These are phyloP conservation scores for Tapera naevia DNA, from an alignment of 2,797 vertebrate genomes.

Conservation along the genomic window DNA sequence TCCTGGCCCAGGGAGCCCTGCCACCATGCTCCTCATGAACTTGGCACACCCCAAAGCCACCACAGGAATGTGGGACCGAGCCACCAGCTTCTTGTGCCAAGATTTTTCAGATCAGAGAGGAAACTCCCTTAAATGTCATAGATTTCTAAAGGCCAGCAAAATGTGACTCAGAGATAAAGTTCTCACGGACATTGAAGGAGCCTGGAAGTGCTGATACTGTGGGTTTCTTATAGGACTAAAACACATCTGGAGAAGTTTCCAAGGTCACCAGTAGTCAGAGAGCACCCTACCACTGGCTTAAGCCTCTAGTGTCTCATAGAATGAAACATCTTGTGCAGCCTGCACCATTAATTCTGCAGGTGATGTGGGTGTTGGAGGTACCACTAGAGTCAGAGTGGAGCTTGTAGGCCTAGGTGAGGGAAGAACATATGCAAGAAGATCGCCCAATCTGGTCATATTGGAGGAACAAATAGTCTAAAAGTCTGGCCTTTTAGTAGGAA, in stretches of 20 bases:
- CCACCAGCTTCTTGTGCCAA: background rate
- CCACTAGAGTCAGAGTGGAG: background rate
- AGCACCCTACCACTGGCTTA: background rate
- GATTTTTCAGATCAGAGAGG: background rate
- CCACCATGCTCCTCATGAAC: background rate
- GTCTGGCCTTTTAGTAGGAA: background rate
- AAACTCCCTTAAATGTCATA: background rate
- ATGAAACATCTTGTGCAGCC: no score
- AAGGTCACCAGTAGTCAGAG: background rate
- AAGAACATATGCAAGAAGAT: accelerated
- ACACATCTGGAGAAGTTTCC: background rate
- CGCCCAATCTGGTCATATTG: background rate
- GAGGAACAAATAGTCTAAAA: background rate
- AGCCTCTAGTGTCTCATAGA: background rate
- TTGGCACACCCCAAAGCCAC: background rate
- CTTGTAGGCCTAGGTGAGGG: background rate
- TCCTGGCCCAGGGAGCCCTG: background rate
- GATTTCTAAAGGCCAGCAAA: background rate
- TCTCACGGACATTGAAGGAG: background rate
- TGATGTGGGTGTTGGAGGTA: background rate
- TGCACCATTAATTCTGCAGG: background rate
- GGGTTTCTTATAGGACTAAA: background rate
- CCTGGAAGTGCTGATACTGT: background rate
- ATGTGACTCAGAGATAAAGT: conserved; percentile 26
- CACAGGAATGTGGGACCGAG: background rate